These are phyloP conservation scores for Petrophora chlorosata DNA, from an alignment of 2,888 invertebrate species.

Conservation along the genomic window DNA sequence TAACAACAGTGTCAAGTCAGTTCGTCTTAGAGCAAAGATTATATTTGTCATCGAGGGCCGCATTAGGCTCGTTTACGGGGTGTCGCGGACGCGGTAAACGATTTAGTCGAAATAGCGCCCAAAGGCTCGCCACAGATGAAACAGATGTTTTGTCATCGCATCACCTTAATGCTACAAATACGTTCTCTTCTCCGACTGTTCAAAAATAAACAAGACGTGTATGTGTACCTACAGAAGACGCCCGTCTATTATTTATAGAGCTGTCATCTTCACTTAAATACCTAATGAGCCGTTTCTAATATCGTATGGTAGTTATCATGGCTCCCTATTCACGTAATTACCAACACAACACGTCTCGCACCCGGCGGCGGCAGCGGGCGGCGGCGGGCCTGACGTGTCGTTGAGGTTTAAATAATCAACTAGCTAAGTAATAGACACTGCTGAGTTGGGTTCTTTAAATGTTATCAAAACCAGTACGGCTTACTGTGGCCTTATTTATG, in stretches of 20 bases:
- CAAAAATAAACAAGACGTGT: slow-evolving; percentile 58
- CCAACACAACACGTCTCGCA: slow-evolving; percentile 47
- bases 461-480: slow-evolving; percentile 6
- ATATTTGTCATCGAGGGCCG: slow-evolving; percentile 79
- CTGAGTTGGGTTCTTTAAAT: slow-evolving; percentile 10
- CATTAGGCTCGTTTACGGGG: slow-evolving; percentile 75
- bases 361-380: slow-evolving; percentile 27
- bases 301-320: slow-evolving; percentile 69
- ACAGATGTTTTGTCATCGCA: slow-evolving; percentile 75
- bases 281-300: slow-evolving; percentile 81
- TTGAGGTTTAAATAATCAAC: slow-evolving; percentile 27
- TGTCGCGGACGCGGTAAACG: slow-evolving; percentile 70
- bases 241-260: slow-evolving; percentile 71
- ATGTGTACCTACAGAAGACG: slow-evolving; percentile 59
- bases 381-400: slow-evolving; percentile 25
- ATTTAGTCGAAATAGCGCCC: slow-evolving; percentile 62
- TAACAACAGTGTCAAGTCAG: slow-evolving; percentile 80
- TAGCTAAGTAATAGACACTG: slow-evolving; percentile 16
- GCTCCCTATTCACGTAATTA: slow-evolving; percentile 72
- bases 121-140: slow-evolving; percentile 56
- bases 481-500: neutral
- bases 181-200: slow-evolving; percentile 56
- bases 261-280: slow-evolving; percentile 78
- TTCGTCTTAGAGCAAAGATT: slow-evolving; percentile 78
- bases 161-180: slow-evolving; percentile 57